phyloP scores from a whole-genome alignment of 1,140 invertebrate species.

The Aphelinus certus region DNA sequence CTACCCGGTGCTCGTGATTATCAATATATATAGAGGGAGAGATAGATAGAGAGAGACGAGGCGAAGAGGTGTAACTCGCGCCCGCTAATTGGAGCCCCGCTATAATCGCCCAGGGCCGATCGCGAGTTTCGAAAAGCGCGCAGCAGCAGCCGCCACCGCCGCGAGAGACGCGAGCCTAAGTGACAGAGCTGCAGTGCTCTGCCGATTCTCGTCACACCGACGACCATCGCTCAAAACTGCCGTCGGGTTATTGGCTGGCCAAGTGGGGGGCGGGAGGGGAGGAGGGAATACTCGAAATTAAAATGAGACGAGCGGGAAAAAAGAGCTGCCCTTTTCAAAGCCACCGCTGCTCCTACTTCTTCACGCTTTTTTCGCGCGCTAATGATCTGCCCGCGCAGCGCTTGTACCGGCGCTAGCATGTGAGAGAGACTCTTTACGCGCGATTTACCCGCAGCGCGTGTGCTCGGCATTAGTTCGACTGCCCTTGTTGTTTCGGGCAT shows the following conservation, averaged over 20 bases:
- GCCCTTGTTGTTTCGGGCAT: constrained; percentile 8
- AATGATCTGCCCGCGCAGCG: constrained; percentile 9
- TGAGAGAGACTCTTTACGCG: constrained; percentile 18
- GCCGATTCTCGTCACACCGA: constrained; percentile 60
- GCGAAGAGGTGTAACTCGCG: too few relatives aligned
- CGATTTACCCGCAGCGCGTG: constrained; percentile 15
- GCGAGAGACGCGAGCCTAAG: constrained; percentile 48
- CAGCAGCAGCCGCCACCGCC: constrained; percentile 3
- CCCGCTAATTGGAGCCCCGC: constrained; percentile 34
- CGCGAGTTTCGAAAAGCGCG: background rate
- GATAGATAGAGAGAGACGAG: too few relatives aligned
- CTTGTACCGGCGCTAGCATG: background rate
- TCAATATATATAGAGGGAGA: too few relatives aligned
- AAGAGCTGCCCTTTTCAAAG: too few relatives aligned
- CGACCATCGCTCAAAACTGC: constrained; percentile 52
- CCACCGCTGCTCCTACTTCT: background rate
- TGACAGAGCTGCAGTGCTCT: constrained; percentile 50
- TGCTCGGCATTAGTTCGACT: background rate
- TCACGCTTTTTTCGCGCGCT: constrained; percentile 26
- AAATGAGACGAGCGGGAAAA: too few relatives aligned
- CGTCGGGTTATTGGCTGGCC: too few relatives aligned
- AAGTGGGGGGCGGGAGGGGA: too few relatives aligned
- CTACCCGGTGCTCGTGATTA: background rate
- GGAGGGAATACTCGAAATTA: too few relatives aligned
- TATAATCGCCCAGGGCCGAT: constrained; percentile 14